Evolutionary conservation across 2,888 invertebrate genomes (phyloP), one percentile per base, ranked within the genome.

Genomic region (Andricus curvator): DNA sequence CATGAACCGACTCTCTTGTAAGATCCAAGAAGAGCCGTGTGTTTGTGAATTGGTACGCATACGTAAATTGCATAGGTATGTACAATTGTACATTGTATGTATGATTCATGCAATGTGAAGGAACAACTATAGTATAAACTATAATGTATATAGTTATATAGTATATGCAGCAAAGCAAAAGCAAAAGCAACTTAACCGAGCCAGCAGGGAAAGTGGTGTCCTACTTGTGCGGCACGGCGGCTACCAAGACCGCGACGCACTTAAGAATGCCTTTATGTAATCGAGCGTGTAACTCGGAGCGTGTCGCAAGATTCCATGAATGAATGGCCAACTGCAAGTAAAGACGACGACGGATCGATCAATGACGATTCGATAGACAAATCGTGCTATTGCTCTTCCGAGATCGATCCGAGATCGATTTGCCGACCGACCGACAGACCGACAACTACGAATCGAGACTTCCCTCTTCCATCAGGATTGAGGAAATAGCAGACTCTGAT

Each of bases 291-390:
- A 88, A 89, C 86, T 85, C 81, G 82, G 85, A 84, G 85, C 86
- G 85, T 90, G 90, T 90, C 88, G 89, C 89, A 90, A 90, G 88
- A 87, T 87, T 89, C 88, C 87, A 89, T 90, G 89, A 90, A 90
- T 90, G 90, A 90, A 89, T 88, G 87, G 87, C 85, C 85, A 25
- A 25, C 83, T 85, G 82, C 81, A 82, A 78, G 62, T 82, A 78
- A 77, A 78, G 79, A 64, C 80, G 77, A 77, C 37, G 74, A 81
- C 80, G 83, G 80, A 82, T 81, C 64, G 82, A 82, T 85, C 83
- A 85, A 78, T 79, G 81, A 81, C 81, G 77, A 81, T 60, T 68
- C 81, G 15, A 51, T 80, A 60, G 51, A 83, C 79, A 80, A 81
- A 77, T 80, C 78, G 74, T 76, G 68, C 51, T 56, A 74, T 74